phyloP scores from a whole-genome alignment of 2,888 invertebrate species.

The Eilema depressum region DNA sequence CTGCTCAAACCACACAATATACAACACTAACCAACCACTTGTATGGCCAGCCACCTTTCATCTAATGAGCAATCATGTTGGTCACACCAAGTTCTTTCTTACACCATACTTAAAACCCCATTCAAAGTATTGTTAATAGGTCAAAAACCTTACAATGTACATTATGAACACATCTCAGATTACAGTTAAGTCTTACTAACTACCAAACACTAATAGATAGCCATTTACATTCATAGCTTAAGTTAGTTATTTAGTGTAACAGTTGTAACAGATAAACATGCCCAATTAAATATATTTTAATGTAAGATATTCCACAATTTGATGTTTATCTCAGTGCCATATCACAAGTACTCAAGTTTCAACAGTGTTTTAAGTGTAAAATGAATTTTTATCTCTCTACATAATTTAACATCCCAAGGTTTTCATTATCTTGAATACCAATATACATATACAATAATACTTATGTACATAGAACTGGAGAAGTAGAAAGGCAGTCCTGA shows the following conservation, averaged over 20 bases:
- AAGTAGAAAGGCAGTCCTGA: neutral
- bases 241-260: no score
- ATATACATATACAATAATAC: neutral
- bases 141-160: neutral
- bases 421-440: neutral
- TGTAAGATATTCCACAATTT: neutral
- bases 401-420: conserved; percentile 4
- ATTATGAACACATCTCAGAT: neutral
- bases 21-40: neutral
- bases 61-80: neutral
- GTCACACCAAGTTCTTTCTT: neutral
- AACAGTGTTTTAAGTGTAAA: neutral
- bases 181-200: neutral
- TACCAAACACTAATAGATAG: neutral
- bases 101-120: neutral
- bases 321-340: neutral
- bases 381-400: neutral
- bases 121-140: neutral
- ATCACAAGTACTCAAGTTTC: neutral
- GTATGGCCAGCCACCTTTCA: neutral
- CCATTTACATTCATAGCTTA: neutral
- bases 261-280: no score
- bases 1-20: neutral
- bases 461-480: neutral
- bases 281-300: neutral